Conservation (phyloP, 2,113 vertebrate genomes). For the Pituophis catenifer region DNA sequence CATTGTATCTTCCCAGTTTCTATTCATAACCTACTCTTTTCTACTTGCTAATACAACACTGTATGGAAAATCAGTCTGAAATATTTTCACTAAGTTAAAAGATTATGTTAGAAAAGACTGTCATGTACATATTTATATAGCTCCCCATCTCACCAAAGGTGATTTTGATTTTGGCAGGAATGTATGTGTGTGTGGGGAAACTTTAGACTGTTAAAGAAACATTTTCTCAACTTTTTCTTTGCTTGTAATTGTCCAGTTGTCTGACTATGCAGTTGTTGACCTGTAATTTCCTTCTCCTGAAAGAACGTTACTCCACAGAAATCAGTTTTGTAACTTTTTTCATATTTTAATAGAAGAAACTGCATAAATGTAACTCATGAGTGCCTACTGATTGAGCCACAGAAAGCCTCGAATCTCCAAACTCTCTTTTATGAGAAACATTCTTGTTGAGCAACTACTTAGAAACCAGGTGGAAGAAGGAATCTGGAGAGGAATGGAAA, state of each 20-base stretch:
- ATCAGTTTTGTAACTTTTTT: neutral
- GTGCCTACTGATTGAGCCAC: neutral
- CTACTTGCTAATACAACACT: neutral
- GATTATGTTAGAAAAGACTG: neutral
- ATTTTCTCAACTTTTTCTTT: neutral
- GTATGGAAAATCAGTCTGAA: neutral
- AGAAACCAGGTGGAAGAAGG: neutral
- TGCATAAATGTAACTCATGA: neutral
- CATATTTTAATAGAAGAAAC: neutral
- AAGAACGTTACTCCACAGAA: neutral
- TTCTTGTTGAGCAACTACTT: constrained; percentile 8
- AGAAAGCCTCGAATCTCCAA: neutral
- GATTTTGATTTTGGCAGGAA: neutral
- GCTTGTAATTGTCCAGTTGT: neutral
- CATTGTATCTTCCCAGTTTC: neutral
- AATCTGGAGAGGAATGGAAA: constrained; percentile 7
- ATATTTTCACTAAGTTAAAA: neutral
- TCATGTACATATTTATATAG: neutral
- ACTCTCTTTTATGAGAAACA: neutral
- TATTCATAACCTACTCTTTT: neutral
- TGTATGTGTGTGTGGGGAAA: too few relatives aligned
- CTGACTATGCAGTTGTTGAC: neutral
- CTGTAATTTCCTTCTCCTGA: neutral
- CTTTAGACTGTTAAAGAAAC: too few relatives aligned
- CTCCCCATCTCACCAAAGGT: too few relatives aligned